These are phyloP conservation scores for Enhydra lutris DNA, from an alignment of 2,113 vertebrate species.

Conservation along the genomic window DNA sequence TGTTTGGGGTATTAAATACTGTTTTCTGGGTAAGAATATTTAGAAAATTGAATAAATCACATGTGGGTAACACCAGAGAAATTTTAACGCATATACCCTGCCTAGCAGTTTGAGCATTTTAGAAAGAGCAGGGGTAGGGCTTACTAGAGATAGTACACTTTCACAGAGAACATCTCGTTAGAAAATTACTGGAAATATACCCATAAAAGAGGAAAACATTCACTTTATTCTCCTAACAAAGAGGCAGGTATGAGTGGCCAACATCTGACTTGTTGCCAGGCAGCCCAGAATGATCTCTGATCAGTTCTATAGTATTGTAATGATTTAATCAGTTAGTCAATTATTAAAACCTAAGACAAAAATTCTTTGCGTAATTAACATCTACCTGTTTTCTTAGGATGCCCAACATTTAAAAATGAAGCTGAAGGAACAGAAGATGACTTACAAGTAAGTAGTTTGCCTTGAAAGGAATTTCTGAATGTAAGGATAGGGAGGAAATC, in stretches of 20 bases:
- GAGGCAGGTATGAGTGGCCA: not conserved
- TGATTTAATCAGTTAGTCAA: not conserved
- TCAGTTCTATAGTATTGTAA: not conserved
- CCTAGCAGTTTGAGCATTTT: not conserved
- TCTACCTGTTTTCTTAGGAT: conserved; percentile 81
- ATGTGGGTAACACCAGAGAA: not conserved
- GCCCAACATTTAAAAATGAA: conserved; percentile 86
- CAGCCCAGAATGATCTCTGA: not conserved
- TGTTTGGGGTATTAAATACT: not conserved
- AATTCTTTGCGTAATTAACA: conserved; percentile 19
- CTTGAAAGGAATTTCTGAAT: conserved; percentile 34
- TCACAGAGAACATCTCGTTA: not conserved
- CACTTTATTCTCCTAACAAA: not conserved
- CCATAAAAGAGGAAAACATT: not conserved
- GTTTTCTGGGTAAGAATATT: not conserved
- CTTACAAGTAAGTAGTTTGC: conserved; percentile 87
- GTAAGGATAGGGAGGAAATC: not conserved
- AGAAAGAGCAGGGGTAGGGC: not conserved
- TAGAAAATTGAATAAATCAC: not conserved
- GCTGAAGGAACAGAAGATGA: conserved; percentile 88
- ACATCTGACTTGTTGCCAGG: not conserved
- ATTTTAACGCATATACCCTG: not conserved
- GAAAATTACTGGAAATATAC: not conserved
- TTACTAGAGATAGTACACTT: not conserved
- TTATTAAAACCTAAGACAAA: conserved; percentile 3